phyloP scores from a whole-genome alignment of 2,888 invertebrate species.

The Gerris lacustris region DNA sequence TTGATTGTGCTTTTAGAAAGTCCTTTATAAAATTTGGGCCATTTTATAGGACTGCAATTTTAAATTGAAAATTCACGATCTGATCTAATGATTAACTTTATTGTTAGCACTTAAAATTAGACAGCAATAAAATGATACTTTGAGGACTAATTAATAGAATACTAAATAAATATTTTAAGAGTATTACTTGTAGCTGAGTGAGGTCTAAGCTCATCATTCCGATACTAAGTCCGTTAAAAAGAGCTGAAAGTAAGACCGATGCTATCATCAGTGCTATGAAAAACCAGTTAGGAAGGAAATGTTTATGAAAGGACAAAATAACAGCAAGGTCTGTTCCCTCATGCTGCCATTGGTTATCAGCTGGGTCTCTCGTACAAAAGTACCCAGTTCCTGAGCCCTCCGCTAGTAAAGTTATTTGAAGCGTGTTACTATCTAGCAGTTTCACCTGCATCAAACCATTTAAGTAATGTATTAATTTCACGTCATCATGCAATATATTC shows the following conservation, averaged over 20 bases:
- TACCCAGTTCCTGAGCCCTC: neutral
- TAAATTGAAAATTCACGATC: no score
- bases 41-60: no score
- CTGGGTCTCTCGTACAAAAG: neutral
- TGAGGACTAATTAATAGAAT: no score
- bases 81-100: no score
- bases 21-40: no score
- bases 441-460: no score
- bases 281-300: neutral
- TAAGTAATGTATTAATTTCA: no score
- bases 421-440: neutral
- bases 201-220: constrained; percentile 22
- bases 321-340: neutral
- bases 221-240: constrained; percentile 23
- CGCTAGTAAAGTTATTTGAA: neutral
- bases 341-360: neutral
- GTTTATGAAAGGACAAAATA: neutral
- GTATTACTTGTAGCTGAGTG: constrained; percentile 16
- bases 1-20: no score
- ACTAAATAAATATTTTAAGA: no score
- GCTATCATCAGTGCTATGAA: neutral
- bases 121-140: no score
- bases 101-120: no score
- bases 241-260: constrained; percentile 2
- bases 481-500: no score